Percentiles rank a stretch among this genome's conserved stretches.
Conservation (phyloP, 2,113 vertebrate genomes). For the Scomber japonicus region DNA sequence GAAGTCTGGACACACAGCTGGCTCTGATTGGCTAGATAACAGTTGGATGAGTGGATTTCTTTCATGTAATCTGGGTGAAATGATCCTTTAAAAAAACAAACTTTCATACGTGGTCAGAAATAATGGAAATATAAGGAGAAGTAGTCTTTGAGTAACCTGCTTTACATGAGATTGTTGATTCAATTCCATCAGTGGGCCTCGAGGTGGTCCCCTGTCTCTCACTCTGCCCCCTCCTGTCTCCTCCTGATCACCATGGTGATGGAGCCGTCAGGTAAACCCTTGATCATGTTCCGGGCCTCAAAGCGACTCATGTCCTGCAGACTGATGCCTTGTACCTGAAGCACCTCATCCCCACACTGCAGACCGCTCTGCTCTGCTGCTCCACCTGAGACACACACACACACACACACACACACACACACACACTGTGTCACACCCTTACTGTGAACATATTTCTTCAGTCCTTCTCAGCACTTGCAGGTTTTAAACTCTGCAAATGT, state of each 20-base stretch:
- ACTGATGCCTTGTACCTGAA: slow-evolving; percentile 85
- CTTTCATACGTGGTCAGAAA: not conserved
- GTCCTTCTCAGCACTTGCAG: too few relatives aligned
- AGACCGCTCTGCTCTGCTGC: slow-evolving; percentile 85
- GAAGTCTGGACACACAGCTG: too few relatives aligned
- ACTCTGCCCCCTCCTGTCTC: slow-evolving; percentile 48
- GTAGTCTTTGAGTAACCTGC: not conserved
- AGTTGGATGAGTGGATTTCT: too few relatives aligned
- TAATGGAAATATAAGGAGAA: not conserved
- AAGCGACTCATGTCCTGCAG: slow-evolving; percentile 92
- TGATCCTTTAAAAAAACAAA: too few relatives aligned
- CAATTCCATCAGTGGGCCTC: not conserved
- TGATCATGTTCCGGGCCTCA: slow-evolving; percentile 94
- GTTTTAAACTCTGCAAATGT: too few relatives aligned
- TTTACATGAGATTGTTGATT: not conserved
- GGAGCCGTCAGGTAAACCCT: slow-evolving; percentile 89
- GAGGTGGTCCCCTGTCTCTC: slow-evolving; percentile 1
- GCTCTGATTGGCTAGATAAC: too few relatives aligned
- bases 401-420: not conserved
- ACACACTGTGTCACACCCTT: too few relatives aligned
- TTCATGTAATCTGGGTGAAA: too few relatives aligned
- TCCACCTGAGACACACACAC: slow-evolving; percentile 81
- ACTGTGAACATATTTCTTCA: too few relatives aligned
- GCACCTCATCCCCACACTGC: slow-evolving; percentile 89
- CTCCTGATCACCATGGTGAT: slow-evolving; percentile 84